Evolutionary conservation across 2,797 vertebrate genomes (phyloP).

Genomic region (Lateolabrax maculatus): DNA sequence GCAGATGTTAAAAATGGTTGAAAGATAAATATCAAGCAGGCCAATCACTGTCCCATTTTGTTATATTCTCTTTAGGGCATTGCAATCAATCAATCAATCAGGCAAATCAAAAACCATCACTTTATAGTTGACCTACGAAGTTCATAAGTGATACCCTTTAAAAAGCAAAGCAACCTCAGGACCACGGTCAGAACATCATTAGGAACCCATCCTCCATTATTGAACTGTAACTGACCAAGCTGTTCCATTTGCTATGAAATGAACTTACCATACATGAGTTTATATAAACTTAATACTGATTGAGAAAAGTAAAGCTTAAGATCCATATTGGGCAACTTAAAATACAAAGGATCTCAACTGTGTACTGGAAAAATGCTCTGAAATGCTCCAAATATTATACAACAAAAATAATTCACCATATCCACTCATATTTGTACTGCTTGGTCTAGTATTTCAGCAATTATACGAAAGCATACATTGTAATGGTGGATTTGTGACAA

Average conservation of each 20-base stretch:
- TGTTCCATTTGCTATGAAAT: neutral
- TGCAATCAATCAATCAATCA: neutral
- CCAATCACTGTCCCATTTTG: neutral
- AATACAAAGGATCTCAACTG: too few species aligned
- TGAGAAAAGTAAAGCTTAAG: too few species aligned
- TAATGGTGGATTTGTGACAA: neutral
- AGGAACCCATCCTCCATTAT: neutral
- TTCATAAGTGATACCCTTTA: neutral
- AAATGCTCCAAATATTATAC: neutral
- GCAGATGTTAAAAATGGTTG: neutral
- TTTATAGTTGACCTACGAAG: neutral
- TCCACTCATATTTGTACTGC: neutral
- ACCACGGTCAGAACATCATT: neutral
- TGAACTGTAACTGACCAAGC: neutral
- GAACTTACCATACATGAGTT: neutral
- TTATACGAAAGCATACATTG: neutral
- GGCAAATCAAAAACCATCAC: neutral
- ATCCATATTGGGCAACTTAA: neutral
- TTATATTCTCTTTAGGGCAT: neutral
- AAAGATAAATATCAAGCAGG: neutral
- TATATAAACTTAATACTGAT: neutral
- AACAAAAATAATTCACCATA: neutral
- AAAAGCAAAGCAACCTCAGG: neutral
- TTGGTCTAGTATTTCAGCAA: neutral
- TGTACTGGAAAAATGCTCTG: neutral